Evolutionary conservation across 2,113 vertebrate genomes (phyloP), one percentile per base, ranked within the genome.

Genomic region (Bothrops jararaca): DNA sequence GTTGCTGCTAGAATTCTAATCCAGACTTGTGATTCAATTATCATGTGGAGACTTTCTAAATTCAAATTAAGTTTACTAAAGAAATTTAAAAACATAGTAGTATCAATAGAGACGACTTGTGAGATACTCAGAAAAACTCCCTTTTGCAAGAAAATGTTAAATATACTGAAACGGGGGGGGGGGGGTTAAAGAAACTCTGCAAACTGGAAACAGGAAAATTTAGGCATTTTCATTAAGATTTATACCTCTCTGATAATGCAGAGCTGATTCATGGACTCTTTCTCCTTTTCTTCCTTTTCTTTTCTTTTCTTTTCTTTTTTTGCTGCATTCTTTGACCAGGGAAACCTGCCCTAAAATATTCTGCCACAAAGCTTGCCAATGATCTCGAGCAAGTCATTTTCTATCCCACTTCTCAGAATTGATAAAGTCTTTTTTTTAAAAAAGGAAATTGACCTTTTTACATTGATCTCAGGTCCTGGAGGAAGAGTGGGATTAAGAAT

Each of bases 1-100:
- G 98, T 98, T 98, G 98, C 98, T 98, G 98, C 98, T 99, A 98
- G 98, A 99, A 99, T 99, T 97, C 98, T 99, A 99, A 99, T 99
- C 98, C 98, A 98, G 98, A 99, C 98, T 98, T 99, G 98, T 99
- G 98, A 99, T 99, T 99, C 99, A 99, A 99, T 99, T 99, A 99
- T 98, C 97, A 98, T 97, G 97, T 96, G 93, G 96, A 98, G 97
- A 97, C 97, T 97, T 98, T 98, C 97, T 98, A 97, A 97, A 98
- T 98, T 98, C 96, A 98, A 98, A 98, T 98, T 92, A 97, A 97
- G 95, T 97, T 97, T 96, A 95, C 93, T 0, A 74, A 95, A 95
- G 90, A 54, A 24, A 91, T 53, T 29, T 42, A 34, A 18, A 48
- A 50, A 89, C 53, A 52, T 34, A 93, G 88, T 95, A 85, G 26